phyloP scores from a whole-genome alignment of 1,140 invertebrate genomes.

The Drosophila yakuba region DNA sequence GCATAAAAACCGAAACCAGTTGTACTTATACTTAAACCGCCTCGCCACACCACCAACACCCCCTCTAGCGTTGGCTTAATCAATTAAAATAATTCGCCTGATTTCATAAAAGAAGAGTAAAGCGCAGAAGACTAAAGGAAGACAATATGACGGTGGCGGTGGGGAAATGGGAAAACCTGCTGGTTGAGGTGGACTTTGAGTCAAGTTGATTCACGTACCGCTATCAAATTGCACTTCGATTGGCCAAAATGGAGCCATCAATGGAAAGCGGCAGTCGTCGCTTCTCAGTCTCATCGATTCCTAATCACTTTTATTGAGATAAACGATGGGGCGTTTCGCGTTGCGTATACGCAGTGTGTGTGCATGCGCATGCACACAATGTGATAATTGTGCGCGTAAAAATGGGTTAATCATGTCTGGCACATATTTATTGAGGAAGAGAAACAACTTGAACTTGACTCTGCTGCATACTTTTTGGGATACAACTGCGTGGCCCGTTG shows the following conservation, averaged over 20 bases:
- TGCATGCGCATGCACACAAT: constrained; percentile 23
- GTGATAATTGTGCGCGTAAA: constrained; percentile 46
- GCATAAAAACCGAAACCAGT: constrained; percentile 65
- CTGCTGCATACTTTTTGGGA: constrained; percentile 33
- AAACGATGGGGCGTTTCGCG: constrained; percentile 54
- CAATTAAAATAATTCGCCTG: constrained; percentile 82
- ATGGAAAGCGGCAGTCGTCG: constrained; percentile 52
- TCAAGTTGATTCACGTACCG: constrained; percentile 60
- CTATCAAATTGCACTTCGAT: constrained; percentile 70
- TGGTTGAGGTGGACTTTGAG: constrained; percentile 20
- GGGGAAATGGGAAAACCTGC: constrained; percentile 31
- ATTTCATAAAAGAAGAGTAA: constrained; percentile 48
- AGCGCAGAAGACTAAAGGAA: constrained; percentile 23
- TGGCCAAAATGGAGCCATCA: constrained; percentile 75
- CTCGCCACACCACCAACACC: constrained; percentile 4
- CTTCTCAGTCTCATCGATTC: constrained; percentile 11
- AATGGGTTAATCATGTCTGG: constrained; percentile 47
- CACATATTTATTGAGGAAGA: neutral
- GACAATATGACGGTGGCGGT: constrained; percentile 44
- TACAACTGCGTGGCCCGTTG: neutral
- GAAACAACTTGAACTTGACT: neutral
- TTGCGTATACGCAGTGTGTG: constrained; percentile 56
- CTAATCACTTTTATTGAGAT: constrained; percentile 62
- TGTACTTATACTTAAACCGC: constrained; percentile 4
- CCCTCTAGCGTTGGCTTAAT: constrained; percentile 45